Conservation (phyloP, 64 coral and sea anemone species). For the Pocillopora verrucosa region DNA sequence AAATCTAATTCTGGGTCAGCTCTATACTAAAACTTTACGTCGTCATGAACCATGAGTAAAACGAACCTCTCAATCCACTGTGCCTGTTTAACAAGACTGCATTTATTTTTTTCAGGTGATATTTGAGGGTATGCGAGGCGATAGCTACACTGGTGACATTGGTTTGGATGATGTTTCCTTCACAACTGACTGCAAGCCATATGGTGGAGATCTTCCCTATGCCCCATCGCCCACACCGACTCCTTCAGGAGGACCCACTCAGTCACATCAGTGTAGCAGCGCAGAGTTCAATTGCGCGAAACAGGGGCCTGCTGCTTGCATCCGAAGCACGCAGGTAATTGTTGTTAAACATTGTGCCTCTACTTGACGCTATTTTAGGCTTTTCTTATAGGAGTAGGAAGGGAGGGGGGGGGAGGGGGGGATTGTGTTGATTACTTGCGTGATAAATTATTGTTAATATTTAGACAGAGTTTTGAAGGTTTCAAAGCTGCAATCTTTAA, state of each 20-base stretch:
- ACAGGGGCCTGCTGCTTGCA: conserved; percentile 76
- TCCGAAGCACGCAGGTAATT: conserved; percentile 77
- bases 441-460: too few species aligned
- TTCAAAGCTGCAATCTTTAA: not conserved
- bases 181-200: conserved; percentile 39
- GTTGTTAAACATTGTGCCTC: not conserved
- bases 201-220: not conserved
- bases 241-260: conserved; percentile 46
- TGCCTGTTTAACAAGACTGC: not conserved
- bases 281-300: conserved; percentile 91
- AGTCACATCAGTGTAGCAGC: conserved; percentile 58
- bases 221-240: conserved; percentile 27
- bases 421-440: too few species aligned
- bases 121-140: conserved; percentile 81
- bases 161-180: conserved; percentile 91
- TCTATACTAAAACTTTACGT: too few species aligned
- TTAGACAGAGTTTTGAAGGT: not conserved
- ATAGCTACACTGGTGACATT: conserved; percentile 84
- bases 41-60: too few species aligned
- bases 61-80: too few species aligned
- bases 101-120: conserved; percentile 34
- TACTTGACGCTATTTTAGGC: too few species aligned
- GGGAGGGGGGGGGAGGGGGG: too few species aligned
- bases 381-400: too few species aligned
- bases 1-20: too few species aligned